Base-by-base conservation (phyloP, 2,797 vertebrate genomes). In the Anableps anableps region DNA sequence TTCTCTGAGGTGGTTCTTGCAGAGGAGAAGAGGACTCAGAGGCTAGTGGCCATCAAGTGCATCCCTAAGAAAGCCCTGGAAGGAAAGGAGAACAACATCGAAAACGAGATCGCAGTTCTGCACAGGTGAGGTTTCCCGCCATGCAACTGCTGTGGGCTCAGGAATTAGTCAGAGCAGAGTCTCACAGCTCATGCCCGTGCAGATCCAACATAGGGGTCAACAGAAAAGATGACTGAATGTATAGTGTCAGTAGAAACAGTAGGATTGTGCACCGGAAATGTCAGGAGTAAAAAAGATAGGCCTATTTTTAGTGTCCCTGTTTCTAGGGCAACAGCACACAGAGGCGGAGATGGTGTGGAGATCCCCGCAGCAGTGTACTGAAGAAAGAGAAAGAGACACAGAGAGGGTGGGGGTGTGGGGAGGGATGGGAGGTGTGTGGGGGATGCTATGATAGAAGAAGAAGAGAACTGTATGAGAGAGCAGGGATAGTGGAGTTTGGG, bases 1-100 rank as follows among this genome's bases (percentile, higher is more conserved):
- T 99, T 99, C 95, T 99, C 98, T 0, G 97, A 99, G 93, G 98
- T 99, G 86, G 97, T 99, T 90, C 95, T 99, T 89, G 98, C 98
- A 0, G 98, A 99, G 90, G 98, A 99, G 92, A 98, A 97, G 92
- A 95, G 92, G 58, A 99, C 97, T 3, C 96, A 92, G 93, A 97
- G 97, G 89, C 95, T 99, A 38, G 98, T 99, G 80, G 98, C 98
- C 88, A 97, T 99, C 94, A 99, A 99, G 89, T 99, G 98, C 94
- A 99, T 99, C 26, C 95, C 97, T 78, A 99, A 99, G 95, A 98
- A 99, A 92, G 98, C 97, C 0, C 90, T 99, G 92, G 97, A 98
- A 89, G 97, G 98, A 82, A 99, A 99, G 90, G 98, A 99, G 92
- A 98, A 95, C 93, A 98, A 97, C 95, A 97, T 99, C 1, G 98